A percentile compares a stretch with the other conserved stretches of the same genome.
Conservation (phyloP, 1,140 invertebrate species). For the Zophobas atratus region DNA sequence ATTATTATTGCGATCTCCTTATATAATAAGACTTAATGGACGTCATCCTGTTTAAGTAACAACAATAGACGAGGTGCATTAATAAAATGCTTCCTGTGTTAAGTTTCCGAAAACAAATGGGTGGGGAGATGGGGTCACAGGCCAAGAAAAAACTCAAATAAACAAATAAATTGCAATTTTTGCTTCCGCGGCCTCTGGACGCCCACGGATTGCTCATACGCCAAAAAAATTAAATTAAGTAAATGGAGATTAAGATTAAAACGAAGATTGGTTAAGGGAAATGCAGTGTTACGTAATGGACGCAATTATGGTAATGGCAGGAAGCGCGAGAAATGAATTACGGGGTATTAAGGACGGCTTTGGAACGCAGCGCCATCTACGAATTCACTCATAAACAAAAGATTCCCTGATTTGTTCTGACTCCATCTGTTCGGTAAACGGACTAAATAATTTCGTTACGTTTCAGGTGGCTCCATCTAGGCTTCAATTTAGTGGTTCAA, state of each 20-base stretch:
- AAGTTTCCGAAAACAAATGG: background rate
- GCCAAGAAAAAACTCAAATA: background rate
- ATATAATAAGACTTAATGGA: slow-evolving; percentile 15
- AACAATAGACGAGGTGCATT: slow-evolving; percentile 5
- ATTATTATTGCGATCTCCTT: slow-evolving; percentile 12
- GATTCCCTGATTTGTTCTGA: too few species aligned
- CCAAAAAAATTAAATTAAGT: too few species aligned
- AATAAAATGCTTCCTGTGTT: slow-evolving; percentile 21
- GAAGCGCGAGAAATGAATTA: background rate
- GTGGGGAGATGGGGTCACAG: background rate
- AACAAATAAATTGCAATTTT: slow-evolving; percentile 1
- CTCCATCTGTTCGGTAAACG: too few species aligned
- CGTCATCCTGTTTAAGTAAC: slow-evolving; percentile 15
- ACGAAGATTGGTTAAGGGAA: background rate
- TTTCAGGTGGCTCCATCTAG: slow-evolving; percentile 92
- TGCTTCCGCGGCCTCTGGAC: background rate
- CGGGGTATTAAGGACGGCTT: background rate
- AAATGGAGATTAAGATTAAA: too few species aligned
- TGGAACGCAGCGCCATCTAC: slow-evolving; percentile 42
- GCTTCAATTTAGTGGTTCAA: slow-evolving; percentile 96
- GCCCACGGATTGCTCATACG: background rate
- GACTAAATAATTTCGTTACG: slow-evolving; percentile 31
- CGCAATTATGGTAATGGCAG: background rate
- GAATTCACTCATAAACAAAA: too few species aligned
- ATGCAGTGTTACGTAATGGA: slow-evolving; percentile 3